Base-by-base conservation (phyloP, 2,797 vertebrate genomes). In the Vireo griseus region DNA sequence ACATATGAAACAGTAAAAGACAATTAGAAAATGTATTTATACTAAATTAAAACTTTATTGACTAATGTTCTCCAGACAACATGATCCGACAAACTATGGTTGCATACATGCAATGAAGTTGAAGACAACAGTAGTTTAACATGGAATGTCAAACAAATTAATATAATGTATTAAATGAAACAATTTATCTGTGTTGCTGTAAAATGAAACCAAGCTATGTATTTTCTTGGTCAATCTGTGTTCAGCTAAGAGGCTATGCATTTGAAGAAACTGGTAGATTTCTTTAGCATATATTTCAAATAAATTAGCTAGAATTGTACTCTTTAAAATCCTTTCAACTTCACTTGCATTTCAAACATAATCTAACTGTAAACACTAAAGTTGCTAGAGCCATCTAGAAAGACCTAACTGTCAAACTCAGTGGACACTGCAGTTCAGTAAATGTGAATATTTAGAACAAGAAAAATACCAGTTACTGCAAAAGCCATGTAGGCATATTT, bases 41-140 rank as follows among this genome's bases (percentile, higher is more conserved):
- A 98, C 98, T 98, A 99, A 99, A 98, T 98, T 98, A 98, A 98
- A 99, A 98, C 98, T 99, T 99, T 99, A 99, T 99, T 99, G 98
- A 98, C 98, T 99, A 99, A 99, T 97, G 97, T 97, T 99, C 98
- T 98, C 98, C 98, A 98, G 98, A 99, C 97, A 98, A 97, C 98
- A 98, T 98, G 98, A 98, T 98, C 93, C 72, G 91, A 98, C 96
- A 97, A 97, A 96, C 98, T 97, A 98, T 97, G 97, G 97, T 88
- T 97, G 97, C 97, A 97, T 97, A 98, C 98, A 98, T 98, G 98
- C 98, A 98, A 98, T 97, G 98, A 98, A 98, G 97, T 97, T 98
- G 98, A 98, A 97, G 98, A 97, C 95, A 98, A 98, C 98, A 99
- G 98, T 98, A 98, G 98, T 98, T 98, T 98, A 98, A 98, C 97